Conservation (phyloP, 1,140 invertebrate species). For the Stegodyphus dumicola region DNA sequence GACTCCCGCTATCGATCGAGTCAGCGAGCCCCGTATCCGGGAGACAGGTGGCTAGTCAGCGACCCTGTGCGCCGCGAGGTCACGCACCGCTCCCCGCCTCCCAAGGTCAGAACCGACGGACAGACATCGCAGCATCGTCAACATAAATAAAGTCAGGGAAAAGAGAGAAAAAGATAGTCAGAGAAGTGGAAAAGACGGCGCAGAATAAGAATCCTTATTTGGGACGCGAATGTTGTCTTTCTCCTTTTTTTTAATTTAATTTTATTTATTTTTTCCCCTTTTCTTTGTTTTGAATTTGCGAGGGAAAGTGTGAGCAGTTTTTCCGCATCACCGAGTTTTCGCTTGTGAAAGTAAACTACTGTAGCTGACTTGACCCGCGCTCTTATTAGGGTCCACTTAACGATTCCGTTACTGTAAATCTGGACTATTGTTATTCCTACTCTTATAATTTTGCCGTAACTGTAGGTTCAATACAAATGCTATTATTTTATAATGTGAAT, state of each 20-base stretch:
- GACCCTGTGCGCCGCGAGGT: constrained; percentile 46
- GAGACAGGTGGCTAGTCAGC: constrained; percentile 60
- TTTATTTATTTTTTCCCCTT: neutral
- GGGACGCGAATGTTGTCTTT: constrained; percentile 31
- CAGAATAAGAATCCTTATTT: constrained; percentile 29
- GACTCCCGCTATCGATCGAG: constrained; percentile 20
- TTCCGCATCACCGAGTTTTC: constrained; percentile 36
- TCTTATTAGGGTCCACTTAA: too few species aligned
- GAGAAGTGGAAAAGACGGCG: too few species aligned
- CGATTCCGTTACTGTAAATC: too few species aligned
- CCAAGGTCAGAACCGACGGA: constrained; percentile 39
- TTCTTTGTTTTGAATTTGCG: too few species aligned
- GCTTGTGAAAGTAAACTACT: constrained; percentile 6
- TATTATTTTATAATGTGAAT: too few species aligned
- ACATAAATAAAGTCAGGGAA: neutral
- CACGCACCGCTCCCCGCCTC: constrained; percentile 39
- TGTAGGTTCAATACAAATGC: too few species aligned
- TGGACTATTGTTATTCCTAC: too few species aligned
- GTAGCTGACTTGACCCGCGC: too few species aligned
- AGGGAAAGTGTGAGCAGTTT: constrained; percentile 29
- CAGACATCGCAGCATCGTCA: neutral
- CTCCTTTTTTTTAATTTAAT: neutral
- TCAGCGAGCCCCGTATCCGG: constrained; percentile 49
- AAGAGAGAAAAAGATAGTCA: too few species aligned
- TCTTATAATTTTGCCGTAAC: too few species aligned